Conservation (phyloP, 2,797 vertebrate species). For the Otus scops region DNA sequence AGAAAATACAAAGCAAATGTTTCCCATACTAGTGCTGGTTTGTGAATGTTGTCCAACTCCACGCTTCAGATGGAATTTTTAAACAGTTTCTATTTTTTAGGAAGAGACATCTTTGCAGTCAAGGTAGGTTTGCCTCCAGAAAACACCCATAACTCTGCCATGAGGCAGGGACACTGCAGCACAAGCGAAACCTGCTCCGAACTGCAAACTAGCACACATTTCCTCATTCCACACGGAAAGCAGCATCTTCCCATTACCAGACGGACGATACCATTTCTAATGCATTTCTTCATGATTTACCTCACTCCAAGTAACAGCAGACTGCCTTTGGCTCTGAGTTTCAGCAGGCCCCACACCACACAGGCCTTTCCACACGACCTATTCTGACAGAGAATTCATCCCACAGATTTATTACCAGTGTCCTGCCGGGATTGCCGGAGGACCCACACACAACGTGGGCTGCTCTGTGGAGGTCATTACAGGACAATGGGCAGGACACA, state of each 20-base stretch:
- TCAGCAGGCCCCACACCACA: neutral
- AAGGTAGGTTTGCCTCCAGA: neutral
- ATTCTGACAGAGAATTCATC: no score
- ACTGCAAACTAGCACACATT: fast-evolving
- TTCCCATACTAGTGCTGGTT: neutral
- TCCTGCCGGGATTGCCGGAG: neutral
- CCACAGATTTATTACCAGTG: neutral
- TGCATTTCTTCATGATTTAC: neutral
- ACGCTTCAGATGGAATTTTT: neutral
- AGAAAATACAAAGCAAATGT: neutral
- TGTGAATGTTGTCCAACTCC: neutral
- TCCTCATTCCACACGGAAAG: neutral
- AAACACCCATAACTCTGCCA: neutral
- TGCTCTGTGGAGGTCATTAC: neutral
- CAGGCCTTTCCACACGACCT: neutral
- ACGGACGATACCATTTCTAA: neutral
- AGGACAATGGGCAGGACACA: neutral
- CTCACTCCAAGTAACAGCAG: neutral
- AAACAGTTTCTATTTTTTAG: neutral
- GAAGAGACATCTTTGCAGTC: neutral
- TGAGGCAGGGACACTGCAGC: neutral
- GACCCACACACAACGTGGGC: fast-evolving
- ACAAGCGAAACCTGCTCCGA: neutral
- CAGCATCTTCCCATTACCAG: neutral
- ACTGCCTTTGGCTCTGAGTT: neutral